Evolutionary conservation across 2,797 vertebrate species (phyloP).

Genomic region (Benthosema pterotum): DNA sequence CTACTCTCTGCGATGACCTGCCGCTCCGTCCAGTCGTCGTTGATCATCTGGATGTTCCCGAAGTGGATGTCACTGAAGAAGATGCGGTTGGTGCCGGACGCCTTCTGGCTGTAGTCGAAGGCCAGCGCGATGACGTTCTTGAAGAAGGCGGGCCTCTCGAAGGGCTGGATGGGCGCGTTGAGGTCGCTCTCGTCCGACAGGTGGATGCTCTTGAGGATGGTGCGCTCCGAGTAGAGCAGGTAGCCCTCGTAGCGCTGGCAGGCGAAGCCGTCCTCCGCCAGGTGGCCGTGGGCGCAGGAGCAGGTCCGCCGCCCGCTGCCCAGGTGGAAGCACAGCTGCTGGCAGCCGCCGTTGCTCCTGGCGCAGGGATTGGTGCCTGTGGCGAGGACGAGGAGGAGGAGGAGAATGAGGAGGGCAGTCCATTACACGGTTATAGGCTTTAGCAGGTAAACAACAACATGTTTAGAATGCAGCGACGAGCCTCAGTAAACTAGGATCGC

Average conservation of each 20-base stretch:
- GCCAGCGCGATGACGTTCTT: slow-evolving; percentile 93
- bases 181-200: slow-evolving; percentile 95
- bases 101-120: slow-evolving; percentile 90
- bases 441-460: no score
- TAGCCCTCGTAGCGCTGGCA: slow-evolving; percentile 95
- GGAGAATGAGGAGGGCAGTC: no score
- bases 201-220: slow-evolving; percentile 95
- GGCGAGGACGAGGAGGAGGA: no score
- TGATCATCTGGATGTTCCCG: slow-evolving; percentile 97
- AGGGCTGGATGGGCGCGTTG: slow-evolving; percentile 93
- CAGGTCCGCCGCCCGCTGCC: slow-evolving; percentile 86
- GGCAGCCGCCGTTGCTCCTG: slow-evolving; percentile 92
- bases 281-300: slow-evolving; percentile 93
- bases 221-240: slow-evolving; percentile 95
- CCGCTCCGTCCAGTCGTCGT: slow-evolving; percentile 94
- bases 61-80: slow-evolving; percentile 97
- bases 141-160: slow-evolving; percentile 92
- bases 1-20: slow-evolving; percentile 92
- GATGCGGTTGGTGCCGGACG: slow-evolving; percentile 88
- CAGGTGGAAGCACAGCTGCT: slow-evolving; percentile 95
- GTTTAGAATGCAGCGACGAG: no score
- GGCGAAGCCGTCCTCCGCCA: slow-evolving; percentile 88
- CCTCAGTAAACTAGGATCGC: no score
- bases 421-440: no score
- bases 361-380: slow-evolving; percentile 94